phyloP scores from a whole-genome alignment of 2,888 invertebrate genomes.

The Horisme vitalbata region DNA sequence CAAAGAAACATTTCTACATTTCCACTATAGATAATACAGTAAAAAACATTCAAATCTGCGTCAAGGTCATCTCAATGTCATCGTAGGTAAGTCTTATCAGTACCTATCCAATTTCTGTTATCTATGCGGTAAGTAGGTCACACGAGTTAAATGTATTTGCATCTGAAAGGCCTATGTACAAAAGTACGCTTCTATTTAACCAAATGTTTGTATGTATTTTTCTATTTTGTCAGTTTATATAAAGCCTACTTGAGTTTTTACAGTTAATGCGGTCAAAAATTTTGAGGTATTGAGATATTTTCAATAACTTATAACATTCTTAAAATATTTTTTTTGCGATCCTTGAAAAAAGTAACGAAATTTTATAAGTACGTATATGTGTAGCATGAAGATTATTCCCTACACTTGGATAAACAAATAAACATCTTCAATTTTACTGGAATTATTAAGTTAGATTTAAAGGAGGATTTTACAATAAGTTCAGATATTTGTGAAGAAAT shows the following conservation, averaged over 20 bases:
- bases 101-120: slow-evolving; percentile 70
- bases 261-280: too few relatives aligned
- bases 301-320: too few relatives aligned
- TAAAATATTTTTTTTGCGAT: too few relatives aligned
- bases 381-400: too few relatives aligned
- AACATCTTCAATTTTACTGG: too few relatives aligned
- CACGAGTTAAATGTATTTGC: slow-evolving; percentile 45
- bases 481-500: too few relatives aligned
- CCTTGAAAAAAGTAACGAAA: too few relatives aligned
- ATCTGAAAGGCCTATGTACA: slow-evolving; percentile 39
- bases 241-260: neutral
- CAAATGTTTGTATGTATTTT: slow-evolving; percentile 7
- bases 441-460: too few relatives aligned
- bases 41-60: slow-evolving; percentile 23
- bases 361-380: too few relatives aligned
- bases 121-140: slow-evolving; percentile 66
- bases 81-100: slow-evolving; percentile 67
- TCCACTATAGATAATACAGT: slow-evolving; percentile 7
- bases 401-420: too few relatives aligned
- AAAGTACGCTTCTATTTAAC: slow-evolving; percentile 12
- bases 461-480: too few relatives aligned
- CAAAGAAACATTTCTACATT: neutral
- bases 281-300: too few relatives aligned
- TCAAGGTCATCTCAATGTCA: slow-evolving; percentile 74
- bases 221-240: neutral